Conservation (phyloP, 2,113 vertebrate genomes). For the Mustelus asterias region DNA sequence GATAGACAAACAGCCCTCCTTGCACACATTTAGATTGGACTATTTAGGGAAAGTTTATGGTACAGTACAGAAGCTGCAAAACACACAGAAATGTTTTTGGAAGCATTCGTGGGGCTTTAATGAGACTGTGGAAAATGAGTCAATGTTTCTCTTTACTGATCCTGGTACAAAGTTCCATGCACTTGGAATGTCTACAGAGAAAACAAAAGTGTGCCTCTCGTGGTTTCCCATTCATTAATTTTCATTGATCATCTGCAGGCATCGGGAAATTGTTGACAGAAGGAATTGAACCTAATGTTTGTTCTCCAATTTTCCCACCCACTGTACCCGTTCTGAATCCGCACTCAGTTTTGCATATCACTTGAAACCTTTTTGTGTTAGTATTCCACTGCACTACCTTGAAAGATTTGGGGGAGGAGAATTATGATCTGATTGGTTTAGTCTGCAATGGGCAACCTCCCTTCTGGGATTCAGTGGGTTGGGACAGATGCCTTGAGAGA, state of each 20-base stretch:
- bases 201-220: neutral
- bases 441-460: neutral
- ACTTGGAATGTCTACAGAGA: neutral
- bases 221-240: neutral
- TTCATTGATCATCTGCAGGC: neutral
- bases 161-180: neutral
- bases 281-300: neutral
- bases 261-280: neutral
- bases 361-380: neutral
- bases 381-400: neutral
- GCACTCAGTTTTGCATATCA: neutral
- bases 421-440: neutral
- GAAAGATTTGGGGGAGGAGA: neutral
- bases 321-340: neutral
- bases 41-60: neutral
- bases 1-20: no score
- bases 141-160: neutral
- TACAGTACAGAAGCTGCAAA: neutral
- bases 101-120: neutral
- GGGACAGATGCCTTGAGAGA: neutral
- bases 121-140: neutral
- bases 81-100: neutral
- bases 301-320: neutral
- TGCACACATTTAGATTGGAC: neutral
- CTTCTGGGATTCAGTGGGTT: neutral